Conservation (phyloP, 2,888 invertebrate genomes). For the Drosophila limbata region DNA sequence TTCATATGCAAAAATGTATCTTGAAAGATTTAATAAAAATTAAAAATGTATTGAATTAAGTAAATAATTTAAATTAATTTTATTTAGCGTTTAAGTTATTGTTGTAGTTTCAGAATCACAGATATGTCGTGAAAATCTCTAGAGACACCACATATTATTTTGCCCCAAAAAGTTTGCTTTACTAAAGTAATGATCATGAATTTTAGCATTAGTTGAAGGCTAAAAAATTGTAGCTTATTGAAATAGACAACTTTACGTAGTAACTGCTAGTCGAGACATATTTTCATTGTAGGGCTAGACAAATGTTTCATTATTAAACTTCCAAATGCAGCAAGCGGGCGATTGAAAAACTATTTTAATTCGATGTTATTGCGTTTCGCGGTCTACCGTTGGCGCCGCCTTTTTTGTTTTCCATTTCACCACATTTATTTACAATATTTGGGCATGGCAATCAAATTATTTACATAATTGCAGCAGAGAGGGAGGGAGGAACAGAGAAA, state of each 20-base stretch:
- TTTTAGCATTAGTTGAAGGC: background rate
- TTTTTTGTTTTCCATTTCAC: constrained; percentile 49
- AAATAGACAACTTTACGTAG: background rate
- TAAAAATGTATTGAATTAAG: too few relatives aligned
- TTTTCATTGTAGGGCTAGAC: background rate
- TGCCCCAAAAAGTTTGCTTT: background rate
- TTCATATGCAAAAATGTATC: too few relatives aligned
- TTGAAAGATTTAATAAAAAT: too few relatives aligned
- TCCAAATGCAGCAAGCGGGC: constrained; percentile 47
- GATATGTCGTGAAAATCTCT: background rate
- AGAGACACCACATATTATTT: background rate
- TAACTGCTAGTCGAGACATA: constrained; percentile 11
- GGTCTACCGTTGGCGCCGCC: constrained; percentile 53
- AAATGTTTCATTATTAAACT: constrained; percentile 66
- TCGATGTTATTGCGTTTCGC: constrained; percentile 72
- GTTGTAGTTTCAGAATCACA: too few relatives aligned
- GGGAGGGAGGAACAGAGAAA: background rate
- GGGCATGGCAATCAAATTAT: constrained; percentile 71
- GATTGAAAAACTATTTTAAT: constrained; percentile 68
- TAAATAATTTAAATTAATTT: too few relatives aligned
- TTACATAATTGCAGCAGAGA: constrained; percentile 70
- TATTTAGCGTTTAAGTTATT: too few relatives aligned
- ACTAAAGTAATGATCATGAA: background rate
- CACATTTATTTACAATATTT: constrained; percentile 71
- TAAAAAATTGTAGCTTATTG: background rate